Base-by-base conservation (phyloP, 2,113 vertebrate genomes). In the Anhinga rufa region DNA sequence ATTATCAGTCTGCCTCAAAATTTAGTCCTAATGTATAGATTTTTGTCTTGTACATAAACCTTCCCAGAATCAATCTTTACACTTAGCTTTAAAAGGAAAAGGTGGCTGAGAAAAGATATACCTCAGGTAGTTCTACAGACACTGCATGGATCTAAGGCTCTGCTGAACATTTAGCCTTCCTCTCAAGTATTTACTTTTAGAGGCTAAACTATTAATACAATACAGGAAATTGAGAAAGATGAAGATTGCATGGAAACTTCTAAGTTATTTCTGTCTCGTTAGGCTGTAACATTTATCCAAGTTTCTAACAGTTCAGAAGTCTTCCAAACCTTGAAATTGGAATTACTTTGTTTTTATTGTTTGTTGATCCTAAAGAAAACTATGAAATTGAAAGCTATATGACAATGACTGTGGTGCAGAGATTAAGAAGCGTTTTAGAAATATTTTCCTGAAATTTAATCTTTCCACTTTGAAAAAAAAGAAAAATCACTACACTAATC, bases 1-100 rank as follows among this genome's bases (percentile, higher is more conserved):
- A 92, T 95, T 60, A 82, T 55, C 68, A 86, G n/a, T 38, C 52
- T 72, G 65, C 21, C 49, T 71, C 25, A 31, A 93, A 84, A 20
- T 72, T 92, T 62, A 86, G 44, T 64, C 29, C 32, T 58, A 60
- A 46, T 17, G 17, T 9, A 69, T 14, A 88, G 51, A 62, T 77
- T 78, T 68, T 75, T 75, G 25, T 80, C 49, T 74, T 26, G 6
- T 46, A 49, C 19, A 61, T 55, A 55, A 38, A 36, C 29, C 46
- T 90, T 71, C 9, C 32, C 7, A 69, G 24, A 85, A 93, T 15
- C 55, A n/a, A 48, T 86, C 46, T 52, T 83, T 49, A 61, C 14
- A 12, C 9, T 57, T 31, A 68, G 24, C 2, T 42, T 89, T 51
- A 22, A 61, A 78, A 71, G 15, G 19, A 84, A 52, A 46, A 76